Conservation (phyloP, 2,888 invertebrate genomes). For the Oligia fasciuncula region DNA sequence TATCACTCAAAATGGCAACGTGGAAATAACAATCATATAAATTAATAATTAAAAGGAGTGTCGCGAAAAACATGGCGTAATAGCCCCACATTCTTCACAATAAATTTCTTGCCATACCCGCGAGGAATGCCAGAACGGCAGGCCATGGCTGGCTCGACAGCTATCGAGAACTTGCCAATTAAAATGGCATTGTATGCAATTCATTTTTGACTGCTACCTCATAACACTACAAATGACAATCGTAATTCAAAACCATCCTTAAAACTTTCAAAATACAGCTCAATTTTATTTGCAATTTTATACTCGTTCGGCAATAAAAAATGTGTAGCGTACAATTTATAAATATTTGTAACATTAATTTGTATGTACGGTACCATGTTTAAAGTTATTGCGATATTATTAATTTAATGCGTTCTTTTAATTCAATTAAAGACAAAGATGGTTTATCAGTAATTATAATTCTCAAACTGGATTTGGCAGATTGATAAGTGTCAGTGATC, state of each 20-base stretch:
- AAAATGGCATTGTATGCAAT: conserved; percentile 70
- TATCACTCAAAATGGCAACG: conserved; percentile 51
- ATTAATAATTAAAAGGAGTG: conserved; percentile 72
- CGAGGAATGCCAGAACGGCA: conserved; percentile 56
- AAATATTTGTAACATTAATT: conserved; percentile 54
- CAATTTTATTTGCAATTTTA: conserved; percentile 30
- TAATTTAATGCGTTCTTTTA: conserved; percentile 35
- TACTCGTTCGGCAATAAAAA: conserved; percentile 19
- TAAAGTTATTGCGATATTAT: conserved; percentile 41
- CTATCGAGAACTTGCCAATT: conserved; percentile 71
- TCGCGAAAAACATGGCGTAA: conserved; percentile 70
- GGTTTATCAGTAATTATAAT: conserved; percentile 18
- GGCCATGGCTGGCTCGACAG: conserved; percentile 51
- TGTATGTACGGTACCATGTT: conserved; percentile 49
- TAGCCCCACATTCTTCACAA: conserved; percentile 74
- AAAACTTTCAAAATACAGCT: conserved; percentile 13
- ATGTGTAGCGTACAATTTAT: conserved; percentile 37
- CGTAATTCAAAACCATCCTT: conserved; percentile 38
- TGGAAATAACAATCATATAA: conserved; percentile 65
- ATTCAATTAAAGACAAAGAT: conserved; percentile 37
- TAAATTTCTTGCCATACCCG: conserved; percentile 72
- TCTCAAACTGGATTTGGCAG: background rate
- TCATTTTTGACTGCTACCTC: conserved; percentile 70
- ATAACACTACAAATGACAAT: conserved; percentile 32
- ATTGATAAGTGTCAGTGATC: background rate